phyloP scores from a whole-genome alignment of 2,888 invertebrate species.

The Protophormia terraenovae region DNA sequence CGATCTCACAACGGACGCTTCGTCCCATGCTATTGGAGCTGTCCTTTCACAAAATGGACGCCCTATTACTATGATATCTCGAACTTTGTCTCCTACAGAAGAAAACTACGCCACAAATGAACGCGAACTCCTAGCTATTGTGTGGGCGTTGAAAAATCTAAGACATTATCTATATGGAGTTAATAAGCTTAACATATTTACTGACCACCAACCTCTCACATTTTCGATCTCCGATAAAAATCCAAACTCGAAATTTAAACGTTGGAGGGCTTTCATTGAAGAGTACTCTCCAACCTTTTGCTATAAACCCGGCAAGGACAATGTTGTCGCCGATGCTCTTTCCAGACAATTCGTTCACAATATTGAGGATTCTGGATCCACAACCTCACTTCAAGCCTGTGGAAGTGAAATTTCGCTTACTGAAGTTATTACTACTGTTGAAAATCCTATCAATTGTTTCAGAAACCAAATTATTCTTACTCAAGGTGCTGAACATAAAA shows the following conservation, averaged over 20 bases:
- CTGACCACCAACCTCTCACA: too few relatives aligned
- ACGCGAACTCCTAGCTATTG: not conserved
- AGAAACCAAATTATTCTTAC: conserved; percentile 46
- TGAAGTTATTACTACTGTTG: conserved; percentile 32
- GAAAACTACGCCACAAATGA: not conserved
- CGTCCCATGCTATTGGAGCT: conserved; percentile 16
- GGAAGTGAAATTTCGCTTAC: conserved; percentile 47
- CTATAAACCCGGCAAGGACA: not conserved
- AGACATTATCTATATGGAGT: too few relatives aligned
- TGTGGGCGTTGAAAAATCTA: not conserved
- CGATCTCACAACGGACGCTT: conserved; percentile 55
- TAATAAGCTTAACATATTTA: too few relatives aligned
- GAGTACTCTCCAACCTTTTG: not conserved
- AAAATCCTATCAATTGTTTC: conserved; percentile 43
- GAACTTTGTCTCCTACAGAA: not conserved
- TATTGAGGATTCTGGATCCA: not conserved
- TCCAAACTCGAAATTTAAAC: not conserved
- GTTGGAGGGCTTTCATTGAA: not conserved
- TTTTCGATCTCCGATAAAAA: too few relatives aligned
- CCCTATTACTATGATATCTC: not conserved
- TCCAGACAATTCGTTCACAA: not conserved
- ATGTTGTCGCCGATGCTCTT: not conserved
- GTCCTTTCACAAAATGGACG: conserved; percentile 21
- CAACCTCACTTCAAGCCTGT: conserved; percentile 44
- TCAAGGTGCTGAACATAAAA: conserved; percentile 8